Percentiles rank a stretch among this genome's conserved stretches.
Evolutionary conservation across 2,888 invertebrate genomes (phyloP).

Genomic region (Calameuta idolon): DNA sequence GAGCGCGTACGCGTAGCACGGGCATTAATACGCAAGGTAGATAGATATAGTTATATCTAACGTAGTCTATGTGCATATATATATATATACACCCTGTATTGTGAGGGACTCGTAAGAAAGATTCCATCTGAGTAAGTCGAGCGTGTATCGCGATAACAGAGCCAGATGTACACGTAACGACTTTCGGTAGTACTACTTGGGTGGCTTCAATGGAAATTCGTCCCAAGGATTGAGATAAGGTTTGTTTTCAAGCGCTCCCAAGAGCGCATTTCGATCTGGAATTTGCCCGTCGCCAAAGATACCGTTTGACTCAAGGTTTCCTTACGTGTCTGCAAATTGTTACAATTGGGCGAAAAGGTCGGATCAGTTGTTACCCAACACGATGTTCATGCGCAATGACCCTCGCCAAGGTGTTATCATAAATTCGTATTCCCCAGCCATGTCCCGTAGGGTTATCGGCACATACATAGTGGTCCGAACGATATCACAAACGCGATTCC

Average conservation of each 20-base stretch:
- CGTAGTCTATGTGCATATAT: not conserved
- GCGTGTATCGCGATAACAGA: conserved; percentile 4
- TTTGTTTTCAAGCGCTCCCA: not conserved
- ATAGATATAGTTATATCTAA: conserved; percentile 25
- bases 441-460: no score
- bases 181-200: conserved; percentile 9
- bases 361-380: no score
- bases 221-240: not conserved
- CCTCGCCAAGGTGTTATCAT: no score
- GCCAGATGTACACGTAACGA: conserved; percentile 2
- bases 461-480: no score
- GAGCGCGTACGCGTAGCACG: conserved; percentile 29
- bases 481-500: no score
- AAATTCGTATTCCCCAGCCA: no score
- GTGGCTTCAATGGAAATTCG: conserved; percentile 6
- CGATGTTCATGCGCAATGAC: no score
- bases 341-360: no score
- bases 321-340: no score
- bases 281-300: not conserved
- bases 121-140: conserved; percentile 5
- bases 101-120: not conserved
- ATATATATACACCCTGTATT: not conserved
- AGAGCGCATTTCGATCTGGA: not conserved
- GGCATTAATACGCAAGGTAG: conserved; percentile 37
- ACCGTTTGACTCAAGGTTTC: no score